Evolutionary conservation across 2,888 invertebrate genomes (phyloP), one percentile per base, ranked within the genome.

Genomic region (Agelastica alni): DNA sequence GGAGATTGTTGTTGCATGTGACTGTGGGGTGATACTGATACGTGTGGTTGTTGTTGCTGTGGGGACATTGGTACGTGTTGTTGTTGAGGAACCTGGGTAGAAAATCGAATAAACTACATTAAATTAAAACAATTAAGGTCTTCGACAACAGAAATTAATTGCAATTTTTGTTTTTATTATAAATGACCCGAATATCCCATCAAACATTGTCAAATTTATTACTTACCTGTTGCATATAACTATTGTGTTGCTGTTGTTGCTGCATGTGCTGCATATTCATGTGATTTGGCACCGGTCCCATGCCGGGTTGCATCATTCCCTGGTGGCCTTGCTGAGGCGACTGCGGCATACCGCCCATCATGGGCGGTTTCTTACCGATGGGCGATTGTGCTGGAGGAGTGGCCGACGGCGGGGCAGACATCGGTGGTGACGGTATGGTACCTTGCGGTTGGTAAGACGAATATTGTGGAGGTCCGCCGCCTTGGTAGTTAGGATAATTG

Each of bases 141-240:
- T 36, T 44, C 13, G 32, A 51, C 10, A 18, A 32, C 20, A 7
- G 12, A 39, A 14, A n/a, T n/a, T n/a, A n/a, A n/a, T n/a, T n/a
- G n/a, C n/a, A n/a, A n/a, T n/a, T n/a, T n/a, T n/a, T n/a, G n/a
- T n/a, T n/a, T n/a, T n/a, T n/a, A n/a, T n/a, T n/a, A n/a, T n/a
- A n/a, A n/a, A n/a, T n/a, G n/a, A n/a, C n/a, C n/a, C n/a, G n/a
- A n/a, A n/a, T n/a, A n/a, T n/a, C n/a, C n/a, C n/a, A n/a, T n/a
- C n/a, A n/a, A n/a, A n/a, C n/a, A n/a, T n/a, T 32, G 28, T 14
- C 4, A 17, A 48, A 26, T 30, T 9, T 46, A 45, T 43, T 30
- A 28, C 58, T 68, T 68, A 78, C 78, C 75, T 78, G 78, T 71
- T 79, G 78, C 76, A 78, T 77, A 60, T 78, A 78, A 60, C 64